A percentile compares a stretch with the other conserved stretches of the same genome.
Evolutionary conservation across 1,140 invertebrate genomes (phyloP).

Genomic region (Drosophila virilis): DNA sequence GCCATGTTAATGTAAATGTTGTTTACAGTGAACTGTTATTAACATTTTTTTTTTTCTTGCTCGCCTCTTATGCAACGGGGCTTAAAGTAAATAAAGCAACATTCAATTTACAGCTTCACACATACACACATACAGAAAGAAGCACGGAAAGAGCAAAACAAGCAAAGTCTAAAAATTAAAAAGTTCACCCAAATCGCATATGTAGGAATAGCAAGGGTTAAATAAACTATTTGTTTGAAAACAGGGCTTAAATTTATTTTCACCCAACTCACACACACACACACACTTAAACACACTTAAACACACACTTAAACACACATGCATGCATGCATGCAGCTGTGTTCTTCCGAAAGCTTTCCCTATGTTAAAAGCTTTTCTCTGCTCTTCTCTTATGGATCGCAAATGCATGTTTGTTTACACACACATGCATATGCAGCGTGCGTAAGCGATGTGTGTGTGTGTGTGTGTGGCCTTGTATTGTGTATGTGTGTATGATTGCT

Average conservation of each 20-base stretch:
- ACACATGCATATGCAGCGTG: neutral
- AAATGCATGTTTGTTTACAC: neutral
- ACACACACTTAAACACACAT: conserved; percentile 17
- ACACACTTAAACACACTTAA: too few species aligned
- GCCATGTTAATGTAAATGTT: conserved; percentile 68
- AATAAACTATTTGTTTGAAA: neutral
- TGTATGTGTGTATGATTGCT: conserved; percentile 46
- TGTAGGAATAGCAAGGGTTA: neutral
- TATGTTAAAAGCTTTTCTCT: conserved; percentile 6
- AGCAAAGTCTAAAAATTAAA: neutral
- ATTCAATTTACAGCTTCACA: conserved; percentile 24
- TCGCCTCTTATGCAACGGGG: conserved; percentile 34
- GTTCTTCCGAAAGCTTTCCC: neutral
- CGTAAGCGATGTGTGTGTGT: neutral
- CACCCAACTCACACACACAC: neutral
- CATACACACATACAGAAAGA: conserved; percentile 1
- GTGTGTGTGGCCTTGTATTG: neutral
- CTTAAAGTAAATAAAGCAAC: conserved; percentile 29
- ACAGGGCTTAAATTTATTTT: neutral
- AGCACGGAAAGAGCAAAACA: neutral
- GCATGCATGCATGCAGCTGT: neutral
- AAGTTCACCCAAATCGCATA: neutral
- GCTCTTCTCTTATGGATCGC: neutral
- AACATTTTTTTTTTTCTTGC: conserved; percentile 52
- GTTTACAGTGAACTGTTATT: conserved; percentile 56